These are phyloP conservation scores for Drosophila colorata DNA, from an alignment of 2,888 invertebrate species.

Conservation along the genomic window DNA sequence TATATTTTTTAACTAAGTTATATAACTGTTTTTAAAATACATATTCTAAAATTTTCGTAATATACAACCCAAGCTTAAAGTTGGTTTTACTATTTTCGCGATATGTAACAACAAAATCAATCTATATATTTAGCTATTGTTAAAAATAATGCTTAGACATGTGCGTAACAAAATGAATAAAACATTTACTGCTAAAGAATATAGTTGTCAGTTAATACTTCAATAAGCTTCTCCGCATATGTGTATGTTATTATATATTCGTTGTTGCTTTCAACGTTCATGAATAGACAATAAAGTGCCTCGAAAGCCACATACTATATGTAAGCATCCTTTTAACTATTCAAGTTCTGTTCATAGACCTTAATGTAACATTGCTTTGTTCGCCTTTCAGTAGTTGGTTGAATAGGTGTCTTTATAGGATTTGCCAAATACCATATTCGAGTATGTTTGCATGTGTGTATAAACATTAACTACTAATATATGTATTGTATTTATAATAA, in stretches of 20 bases:
- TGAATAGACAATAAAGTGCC: constrained; percentile 10
- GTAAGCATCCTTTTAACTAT: constrained; percentile 16
- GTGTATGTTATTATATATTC: constrained; percentile 49
- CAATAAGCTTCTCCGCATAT: constrained; percentile 29
- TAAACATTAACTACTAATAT: constrained; percentile 65
- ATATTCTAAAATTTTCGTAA: constrained; percentile 30
- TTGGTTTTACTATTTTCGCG: constrained; percentile 45
- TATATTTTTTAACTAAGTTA: constrained; percentile 34
- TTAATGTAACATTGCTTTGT: constrained; percentile 73
- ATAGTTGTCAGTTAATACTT: constrained; percentile 22
- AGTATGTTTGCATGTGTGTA: constrained; percentile 27
- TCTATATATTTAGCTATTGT: constrained; percentile 63
- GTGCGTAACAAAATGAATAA: constrained; percentile 69
- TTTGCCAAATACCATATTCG: constrained; percentile 8
- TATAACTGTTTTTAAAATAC: constrained; percentile 22
- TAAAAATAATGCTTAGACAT: constrained; percentile 68
- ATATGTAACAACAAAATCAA: constrained; percentile 55
- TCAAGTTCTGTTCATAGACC: constrained; percentile 33
- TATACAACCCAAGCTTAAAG: constrained; percentile 64
- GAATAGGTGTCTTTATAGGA: constrained; percentile 6
- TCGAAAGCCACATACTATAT: neutral
- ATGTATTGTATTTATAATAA: constrained; percentile 38
- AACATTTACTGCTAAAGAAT: constrained; percentile 46
- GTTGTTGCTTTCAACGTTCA: constrained; percentile 58
- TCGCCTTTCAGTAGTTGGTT: constrained; percentile 18